These are phyloP conservation scores for Falcunculus frontatus DNA, from an alignment of 2,113 vertebrate genomes.

Conservation along the genomic window DNA sequence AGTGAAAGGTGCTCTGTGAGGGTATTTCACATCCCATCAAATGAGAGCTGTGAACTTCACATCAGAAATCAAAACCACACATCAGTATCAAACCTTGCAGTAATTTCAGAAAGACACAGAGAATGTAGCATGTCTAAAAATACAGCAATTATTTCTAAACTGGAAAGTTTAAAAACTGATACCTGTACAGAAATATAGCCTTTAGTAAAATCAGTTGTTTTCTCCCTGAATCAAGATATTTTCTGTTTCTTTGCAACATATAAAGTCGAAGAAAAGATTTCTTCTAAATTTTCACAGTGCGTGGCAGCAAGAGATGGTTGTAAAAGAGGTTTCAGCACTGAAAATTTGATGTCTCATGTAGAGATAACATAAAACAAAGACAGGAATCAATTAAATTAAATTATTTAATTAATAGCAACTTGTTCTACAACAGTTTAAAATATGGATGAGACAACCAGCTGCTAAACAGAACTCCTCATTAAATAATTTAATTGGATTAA, in stretches of 20 bases:
- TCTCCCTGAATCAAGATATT: not conserved
- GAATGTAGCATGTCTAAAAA: not conserved
- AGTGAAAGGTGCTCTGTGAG: not conserved
- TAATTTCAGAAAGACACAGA: not conserved
- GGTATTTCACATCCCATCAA: not conserved
- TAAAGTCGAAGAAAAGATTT: not conserved
- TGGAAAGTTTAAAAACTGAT: not conserved
- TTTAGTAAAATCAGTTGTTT: not conserved
- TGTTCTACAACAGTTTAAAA: slow-evolving; percentile 50
- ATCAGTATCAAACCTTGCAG: not conserved
- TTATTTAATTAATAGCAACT: slow-evolving; percentile 43
- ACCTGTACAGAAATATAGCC: not conserved
- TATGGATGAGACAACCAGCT: slow-evolving; percentile 52
- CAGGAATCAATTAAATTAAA: slow-evolving; percentile 16
- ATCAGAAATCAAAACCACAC: not conserved
- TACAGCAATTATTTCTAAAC: not conserved
- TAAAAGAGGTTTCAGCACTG: not conserved
- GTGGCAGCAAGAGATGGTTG: not conserved
- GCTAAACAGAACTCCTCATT: slow-evolving; percentile 50
- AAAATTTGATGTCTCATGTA: not conserved
- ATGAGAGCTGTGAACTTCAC: not conserved
- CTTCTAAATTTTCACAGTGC: not conserved
- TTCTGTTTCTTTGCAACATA: not conserved
- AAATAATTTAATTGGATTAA: slow-evolving; percentile 56
- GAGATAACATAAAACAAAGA: not conserved